These are phyloP conservation scores for Cyrtodaria siliqua DNA, from an alignment of 2,888 invertebrate species.

Conservation along the genomic window DNA sequence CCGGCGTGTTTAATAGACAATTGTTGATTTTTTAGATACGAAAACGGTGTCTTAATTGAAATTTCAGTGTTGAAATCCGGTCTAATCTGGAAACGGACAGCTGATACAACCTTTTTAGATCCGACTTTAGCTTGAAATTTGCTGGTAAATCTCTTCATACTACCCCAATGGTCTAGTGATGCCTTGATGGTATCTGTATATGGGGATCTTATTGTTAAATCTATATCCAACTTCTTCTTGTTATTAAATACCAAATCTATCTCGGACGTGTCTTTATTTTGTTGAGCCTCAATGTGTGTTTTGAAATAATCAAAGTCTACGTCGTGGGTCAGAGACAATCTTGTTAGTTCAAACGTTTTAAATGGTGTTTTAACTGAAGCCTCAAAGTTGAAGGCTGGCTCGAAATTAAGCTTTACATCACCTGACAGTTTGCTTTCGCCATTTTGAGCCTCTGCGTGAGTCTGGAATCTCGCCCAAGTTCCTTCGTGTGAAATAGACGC, in stretches of 20 bases:
- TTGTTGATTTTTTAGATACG: constrained; percentile 45
- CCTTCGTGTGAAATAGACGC: constrained; percentile 42
- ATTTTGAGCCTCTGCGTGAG: constrained; percentile 33
- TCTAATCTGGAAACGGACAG: constrained; percentile 29
- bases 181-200: constrained; percentile 40
- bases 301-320: constrained; percentile 41
- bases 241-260: constrained; percentile 27
- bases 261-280: constrained; percentile 45
- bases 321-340: constrained; percentile 34
- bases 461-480: constrained; percentile 13
- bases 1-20: constrained; percentile 50
- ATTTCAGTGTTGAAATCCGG: constrained; percentile 37
- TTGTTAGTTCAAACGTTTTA: constrained; percentile 9
- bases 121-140: constrained; percentile 17
- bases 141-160: constrained; percentile 21
- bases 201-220: constrained; percentile 43
- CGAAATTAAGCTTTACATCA: constrained; percentile 27
- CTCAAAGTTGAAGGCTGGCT: constrained; percentile 23
- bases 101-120: constrained; percentile 15
- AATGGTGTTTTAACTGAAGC: constrained; percentile 36
- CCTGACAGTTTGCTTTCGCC: constrained; percentile 9
- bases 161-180: constrained; percentile 51
- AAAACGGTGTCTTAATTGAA: constrained; percentile 35
- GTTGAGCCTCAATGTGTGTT: constrained; percentile 34
- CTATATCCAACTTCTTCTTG: constrained; percentile 38